Evolutionary conservation across 2,888 invertebrate genomes (phyloP).

Genomic region (Caenorhabditis angaria): DNA sequence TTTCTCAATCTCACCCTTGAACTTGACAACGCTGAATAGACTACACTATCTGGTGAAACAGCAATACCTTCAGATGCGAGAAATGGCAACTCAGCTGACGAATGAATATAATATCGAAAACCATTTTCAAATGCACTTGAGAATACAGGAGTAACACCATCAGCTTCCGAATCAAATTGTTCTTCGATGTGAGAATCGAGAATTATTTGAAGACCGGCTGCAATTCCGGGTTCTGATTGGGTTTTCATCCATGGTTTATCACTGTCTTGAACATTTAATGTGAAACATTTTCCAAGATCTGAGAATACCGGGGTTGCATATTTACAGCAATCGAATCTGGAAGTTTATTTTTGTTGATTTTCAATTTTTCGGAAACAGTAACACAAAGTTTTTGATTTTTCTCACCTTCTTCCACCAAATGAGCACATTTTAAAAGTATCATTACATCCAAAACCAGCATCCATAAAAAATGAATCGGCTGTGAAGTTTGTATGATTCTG

Average conservation of each 20-base stretch:
- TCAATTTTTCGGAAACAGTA: neutral
- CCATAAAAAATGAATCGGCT: constrained; percentile 56
- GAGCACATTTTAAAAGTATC: constrained; percentile 64
- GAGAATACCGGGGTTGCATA: constrained; percentile 64
- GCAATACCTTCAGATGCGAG: constrained; percentile 65
- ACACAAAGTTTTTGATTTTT: neutral
- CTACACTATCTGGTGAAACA: constrained; percentile 60
- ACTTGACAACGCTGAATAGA: constrained; percentile 50
- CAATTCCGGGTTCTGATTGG: constrained; percentile 63
- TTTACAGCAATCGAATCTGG: constrained; percentile 60
- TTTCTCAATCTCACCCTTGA: constrained; percentile 18
- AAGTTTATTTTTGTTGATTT: neutral
- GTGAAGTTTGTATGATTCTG: constrained; percentile 51
- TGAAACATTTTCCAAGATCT: constrained; percentile 67
- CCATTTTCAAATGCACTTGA: constrained; percentile 66
- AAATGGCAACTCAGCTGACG: constrained; percentile 56
- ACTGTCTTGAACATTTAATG: constrained; percentile 52
- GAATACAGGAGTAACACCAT: constrained; percentile 51
- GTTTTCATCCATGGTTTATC: constrained; percentile 59
- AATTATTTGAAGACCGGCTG: constrained; percentile 61
- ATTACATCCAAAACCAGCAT: constrained; percentile 58
- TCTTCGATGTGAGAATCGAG: constrained; percentile 66
- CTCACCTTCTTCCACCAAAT: constrained; percentile 60
- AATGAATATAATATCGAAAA: constrained; percentile 67
- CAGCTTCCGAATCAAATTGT: constrained; percentile 51